These are phyloP conservation scores for Tetraneura akinire DNA, from an alignment of 1,140 invertebrate species.

Conservation along the genomic window DNA sequence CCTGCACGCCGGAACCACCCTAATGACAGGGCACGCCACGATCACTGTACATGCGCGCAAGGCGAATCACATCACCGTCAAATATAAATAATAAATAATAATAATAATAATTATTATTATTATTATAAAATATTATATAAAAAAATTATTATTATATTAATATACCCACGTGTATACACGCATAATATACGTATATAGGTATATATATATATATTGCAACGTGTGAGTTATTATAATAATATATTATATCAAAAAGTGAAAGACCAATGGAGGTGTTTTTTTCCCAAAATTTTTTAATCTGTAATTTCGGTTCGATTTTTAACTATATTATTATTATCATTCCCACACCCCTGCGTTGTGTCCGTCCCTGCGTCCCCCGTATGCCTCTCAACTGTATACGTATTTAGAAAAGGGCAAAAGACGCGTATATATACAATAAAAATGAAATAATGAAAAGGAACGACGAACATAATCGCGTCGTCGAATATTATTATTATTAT, in stretches of 20 bases:
- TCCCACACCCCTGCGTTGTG: neutral
- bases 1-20: constrained; percentile 9
- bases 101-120: no score
- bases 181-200: no score
- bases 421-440: neutral
- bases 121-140: no score
- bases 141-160: no score
- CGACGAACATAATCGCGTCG: no score
- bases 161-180: constrained; percentile 30
- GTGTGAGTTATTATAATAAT: constrained; percentile 43
- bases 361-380: no score
- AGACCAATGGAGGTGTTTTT: constrained; percentile 27
- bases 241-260: no score
- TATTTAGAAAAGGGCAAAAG: neutral
- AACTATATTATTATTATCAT: neutral
- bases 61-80: constrained; percentile 34
- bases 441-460: constrained; percentile 42
- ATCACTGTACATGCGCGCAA: no score
- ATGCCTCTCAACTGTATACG: neutral
- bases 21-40: constrained; percentile 44
- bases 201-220: constrained; percentile 7
- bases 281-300: neutral
- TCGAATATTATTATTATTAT: no score
- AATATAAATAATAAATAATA: no score
- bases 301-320: constrained; percentile 22